Conservation (phyloP, 2,797 vertebrate genomes). For the Tarsius wallacei region DNA sequence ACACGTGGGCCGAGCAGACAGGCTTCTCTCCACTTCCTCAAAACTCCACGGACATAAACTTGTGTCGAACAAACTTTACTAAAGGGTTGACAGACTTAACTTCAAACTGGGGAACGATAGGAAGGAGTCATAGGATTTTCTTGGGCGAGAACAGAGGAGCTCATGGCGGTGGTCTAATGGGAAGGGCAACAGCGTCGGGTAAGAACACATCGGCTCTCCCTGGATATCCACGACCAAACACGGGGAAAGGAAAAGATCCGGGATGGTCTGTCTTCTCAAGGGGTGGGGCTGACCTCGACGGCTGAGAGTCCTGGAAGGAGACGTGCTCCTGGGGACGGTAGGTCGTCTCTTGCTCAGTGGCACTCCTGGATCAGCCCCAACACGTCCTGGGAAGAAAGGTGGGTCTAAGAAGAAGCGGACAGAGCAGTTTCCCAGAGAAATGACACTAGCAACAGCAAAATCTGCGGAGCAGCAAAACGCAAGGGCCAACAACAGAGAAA, state of each 20-base stretch:
- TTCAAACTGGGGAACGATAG: background rate
- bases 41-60: background rate
- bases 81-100: background rate
- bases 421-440: background rate
- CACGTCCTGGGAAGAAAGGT: background rate
- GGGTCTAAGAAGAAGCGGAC: background rate
- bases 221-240: background rate
- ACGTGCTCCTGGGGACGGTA: background rate
- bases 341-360: background rate
- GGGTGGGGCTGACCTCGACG: background rate
- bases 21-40: background rate
- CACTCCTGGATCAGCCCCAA: background rate
- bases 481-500: background rate
- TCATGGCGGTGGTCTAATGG: background rate
- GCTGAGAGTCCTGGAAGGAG: background rate
- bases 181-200: background rate
- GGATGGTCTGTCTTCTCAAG: background rate
- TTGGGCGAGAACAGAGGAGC: background rate
- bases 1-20: background rate
- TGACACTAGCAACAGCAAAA: background rate
- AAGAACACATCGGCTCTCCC: background rate
- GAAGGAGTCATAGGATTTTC: background rate
- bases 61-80: background rate
- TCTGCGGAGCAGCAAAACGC: rapidly evolving
- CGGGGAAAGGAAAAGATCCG: background rate